Percentiles rank a stretch among this genome's conserved stretches.
Conservation (phyloP, 1,140 invertebrate species). For the Trichogramma pretiosum region DNA sequence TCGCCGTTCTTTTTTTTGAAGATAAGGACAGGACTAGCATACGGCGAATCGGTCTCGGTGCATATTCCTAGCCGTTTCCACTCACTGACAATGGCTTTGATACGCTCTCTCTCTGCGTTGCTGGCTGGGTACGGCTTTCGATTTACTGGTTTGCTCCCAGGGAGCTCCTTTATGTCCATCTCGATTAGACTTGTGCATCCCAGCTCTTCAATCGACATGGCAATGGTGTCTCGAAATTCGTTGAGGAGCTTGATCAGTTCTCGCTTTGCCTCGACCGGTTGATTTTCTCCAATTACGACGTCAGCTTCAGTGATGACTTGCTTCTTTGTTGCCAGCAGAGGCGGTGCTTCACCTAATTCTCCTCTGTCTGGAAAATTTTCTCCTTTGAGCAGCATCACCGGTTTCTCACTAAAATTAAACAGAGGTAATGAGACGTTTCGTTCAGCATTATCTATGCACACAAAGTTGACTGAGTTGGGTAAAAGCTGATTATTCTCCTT, state of each 20-base stretch:
- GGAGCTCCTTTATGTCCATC: conserved; percentile 16
- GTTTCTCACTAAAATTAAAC: too few relatives aligned
- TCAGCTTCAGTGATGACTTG: too few relatives aligned
- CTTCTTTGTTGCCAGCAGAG: too few relatives aligned
- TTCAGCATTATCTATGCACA: too few relatives aligned
- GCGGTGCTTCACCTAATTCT: too few relatives aligned
- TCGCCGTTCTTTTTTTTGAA: conserved; percentile 16
- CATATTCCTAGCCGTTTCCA: conserved; percentile 5
- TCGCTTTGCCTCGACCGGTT: not conserved
- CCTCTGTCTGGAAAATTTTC: too few relatives aligned
- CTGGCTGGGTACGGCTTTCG: conserved; percentile 4
- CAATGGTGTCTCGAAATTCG: not conserved
- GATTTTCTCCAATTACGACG: not conserved
- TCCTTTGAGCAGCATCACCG: too few relatives aligned
- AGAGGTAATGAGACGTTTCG: too few relatives aligned
- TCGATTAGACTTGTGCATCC: conserved; percentile 1
- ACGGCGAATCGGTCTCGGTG: conserved; percentile 5
- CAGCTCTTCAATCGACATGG: not conserved
- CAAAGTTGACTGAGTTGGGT: too few relatives aligned
- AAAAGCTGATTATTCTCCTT: too few relatives aligned
- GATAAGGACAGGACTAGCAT: conserved; percentile 11
- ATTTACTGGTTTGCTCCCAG: too few relatives aligned
- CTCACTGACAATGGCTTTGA: not conserved
- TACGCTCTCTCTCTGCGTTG: not conserved
- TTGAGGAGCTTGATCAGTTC: not conserved